Percentiles rank a stretch among this genome's conserved stretches.
Evolutionary conservation across 2,888 invertebrate genomes (phyloP).

Genomic region (Aleiodes testaceus): DNA sequence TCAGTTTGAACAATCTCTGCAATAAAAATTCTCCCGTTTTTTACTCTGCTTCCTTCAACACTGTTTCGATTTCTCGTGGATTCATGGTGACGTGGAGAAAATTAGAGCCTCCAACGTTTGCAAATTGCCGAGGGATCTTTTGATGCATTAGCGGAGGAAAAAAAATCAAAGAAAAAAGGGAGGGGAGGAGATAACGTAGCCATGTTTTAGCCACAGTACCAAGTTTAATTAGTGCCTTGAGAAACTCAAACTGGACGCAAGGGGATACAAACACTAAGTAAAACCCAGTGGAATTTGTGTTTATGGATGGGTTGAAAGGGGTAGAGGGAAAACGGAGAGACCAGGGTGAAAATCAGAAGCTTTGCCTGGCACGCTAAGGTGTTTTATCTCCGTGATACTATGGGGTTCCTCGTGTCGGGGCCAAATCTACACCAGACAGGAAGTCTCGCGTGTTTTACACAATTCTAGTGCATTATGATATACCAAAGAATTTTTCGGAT

Average conservation of each 20-base stretch:
- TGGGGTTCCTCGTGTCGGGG: conserved; percentile 9
- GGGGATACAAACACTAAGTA: conserved; percentile 16
- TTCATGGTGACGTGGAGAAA: not conserved
- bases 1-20: too few species aligned
- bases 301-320: conserved; percentile 6
- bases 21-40: not conserved
- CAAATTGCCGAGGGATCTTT: conserved; percentile 6
- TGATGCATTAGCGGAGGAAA: conserved; percentile 9
- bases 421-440: conserved; percentile 26
- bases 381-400: conserved; percentile 27
- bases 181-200: not conserved
- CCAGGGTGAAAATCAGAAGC: conserved; percentile 23
- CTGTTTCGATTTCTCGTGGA: not conserved
- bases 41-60: not conserved
- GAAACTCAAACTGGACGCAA: conserved; percentile 17
- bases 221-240: conserved; percentile 29
- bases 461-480: conserved; percentile 3
- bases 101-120: not conserved
- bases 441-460: conserved; percentile 27
- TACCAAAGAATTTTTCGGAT: not conserved
- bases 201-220: conserved; percentile 4
- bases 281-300: conserved; percentile 24
- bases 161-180: too few species aligned
- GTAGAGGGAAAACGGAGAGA: conserved; percentile 1
- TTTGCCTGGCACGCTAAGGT: conserved; percentile 25